These are phyloP conservation scores for Mactra quadrangularis DNA, from an alignment of 1,140 invertebrate genomes.

Conservation along the genomic window DNA sequence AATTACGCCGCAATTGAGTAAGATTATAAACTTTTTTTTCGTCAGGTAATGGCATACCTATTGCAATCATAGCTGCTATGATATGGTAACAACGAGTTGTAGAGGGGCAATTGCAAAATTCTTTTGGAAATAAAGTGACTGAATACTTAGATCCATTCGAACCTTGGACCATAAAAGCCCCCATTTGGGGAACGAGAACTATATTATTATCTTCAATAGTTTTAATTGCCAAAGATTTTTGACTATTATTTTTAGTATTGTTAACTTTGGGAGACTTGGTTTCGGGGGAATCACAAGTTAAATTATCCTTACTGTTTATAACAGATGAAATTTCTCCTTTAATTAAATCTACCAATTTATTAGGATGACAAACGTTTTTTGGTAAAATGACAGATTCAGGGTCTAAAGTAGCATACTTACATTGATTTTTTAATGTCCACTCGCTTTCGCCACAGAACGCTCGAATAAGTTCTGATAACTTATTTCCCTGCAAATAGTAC, in stretches of 20 bases:
- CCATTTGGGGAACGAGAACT: constrained; percentile 34
- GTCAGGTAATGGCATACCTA: constrained; percentile 18
- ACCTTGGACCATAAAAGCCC: constrained; percentile 43
- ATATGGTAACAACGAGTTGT: constrained; percentile 35
- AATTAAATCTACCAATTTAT: not conserved
- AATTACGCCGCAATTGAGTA: constrained; percentile 9
- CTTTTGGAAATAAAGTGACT: constrained; percentile 25
- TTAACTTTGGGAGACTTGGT: not conserved
- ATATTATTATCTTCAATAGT: constrained; percentile 31
- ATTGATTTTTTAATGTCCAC: not conserved
- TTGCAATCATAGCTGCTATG: not conserved
- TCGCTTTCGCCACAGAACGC: constrained; percentile 41
- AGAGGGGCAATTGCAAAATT: constrained; percentile 22
- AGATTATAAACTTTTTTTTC: constrained; percentile 34
- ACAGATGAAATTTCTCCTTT: too few species aligned
- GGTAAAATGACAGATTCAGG: too few species aligned
- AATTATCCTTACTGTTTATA: too few species aligned
- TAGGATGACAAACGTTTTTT: too few species aligned
- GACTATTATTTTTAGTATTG: not conserved
- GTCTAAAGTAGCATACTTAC: not conserved
- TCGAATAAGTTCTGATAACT: not conserved
- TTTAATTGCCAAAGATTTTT: constrained; percentile 11
- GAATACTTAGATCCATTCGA: constrained; percentile 20
- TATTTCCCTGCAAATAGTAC: constrained; percentile 39
- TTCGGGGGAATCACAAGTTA: too few species aligned